Evolutionary conservation across 2,888 invertebrate species (phyloP).

Genomic region (Arge pagana): DNA sequence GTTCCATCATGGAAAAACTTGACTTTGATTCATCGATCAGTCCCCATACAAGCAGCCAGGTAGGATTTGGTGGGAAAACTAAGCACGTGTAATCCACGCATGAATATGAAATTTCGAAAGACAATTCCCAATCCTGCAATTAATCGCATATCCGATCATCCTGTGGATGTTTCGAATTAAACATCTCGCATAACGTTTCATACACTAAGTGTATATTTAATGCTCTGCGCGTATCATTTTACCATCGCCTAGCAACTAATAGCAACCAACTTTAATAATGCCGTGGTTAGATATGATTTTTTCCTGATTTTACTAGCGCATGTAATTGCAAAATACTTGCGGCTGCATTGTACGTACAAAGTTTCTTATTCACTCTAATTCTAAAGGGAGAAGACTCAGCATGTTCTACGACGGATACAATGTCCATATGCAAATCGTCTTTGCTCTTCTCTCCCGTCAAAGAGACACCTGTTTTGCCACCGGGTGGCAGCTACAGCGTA

Average conservation of each 20-base stretch:
- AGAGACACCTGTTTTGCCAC: conserved; percentile 72
- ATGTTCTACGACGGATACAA: conserved; percentile 73
- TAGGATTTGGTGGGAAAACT: conserved; percentile 47
- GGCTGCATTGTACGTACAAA: no score
- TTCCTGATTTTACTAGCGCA: no score
- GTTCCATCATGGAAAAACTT: conserved; percentile 80
- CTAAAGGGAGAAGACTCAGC: conserved; percentile 74
- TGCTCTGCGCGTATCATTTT: no score
- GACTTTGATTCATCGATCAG: conserved; percentile 77
- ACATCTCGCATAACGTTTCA: no score
- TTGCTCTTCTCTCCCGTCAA: conserved; percentile 88
- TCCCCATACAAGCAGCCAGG: conserved; percentile 77
- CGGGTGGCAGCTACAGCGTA: conserved; percentile 79
- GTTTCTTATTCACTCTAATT: no score
- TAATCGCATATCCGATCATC: no score
- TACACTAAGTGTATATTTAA: no score
- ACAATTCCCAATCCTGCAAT: background rate
- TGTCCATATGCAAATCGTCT: conserved; percentile 91
- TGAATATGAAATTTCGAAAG: conserved; percentile 1
- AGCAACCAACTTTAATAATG: no score
- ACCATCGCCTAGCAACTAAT: no score
- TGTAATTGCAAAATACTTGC: no score
- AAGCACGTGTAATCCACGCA: conserved; percentile 10
- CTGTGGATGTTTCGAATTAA: no score
- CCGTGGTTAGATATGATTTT: no score